A percentile compares a stretch with the other conserved stretches of the same genome.
Evolutionary conservation across 2,797 vertebrate species (phyloP).

Genomic region (Takifugu ocellatus): DNA sequence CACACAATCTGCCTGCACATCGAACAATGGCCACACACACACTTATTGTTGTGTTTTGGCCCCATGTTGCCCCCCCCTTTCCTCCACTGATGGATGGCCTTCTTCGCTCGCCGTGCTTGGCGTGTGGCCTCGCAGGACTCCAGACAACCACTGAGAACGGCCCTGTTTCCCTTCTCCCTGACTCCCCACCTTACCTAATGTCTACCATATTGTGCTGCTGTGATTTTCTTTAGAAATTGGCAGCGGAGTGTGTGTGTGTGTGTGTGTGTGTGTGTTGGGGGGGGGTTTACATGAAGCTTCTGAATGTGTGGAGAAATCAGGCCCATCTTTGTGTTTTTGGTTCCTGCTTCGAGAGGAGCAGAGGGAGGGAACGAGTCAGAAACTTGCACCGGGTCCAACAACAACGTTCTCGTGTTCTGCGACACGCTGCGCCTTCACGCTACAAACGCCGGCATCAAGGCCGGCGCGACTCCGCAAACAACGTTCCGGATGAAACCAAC

Average conservation of each 20-base stretch:
- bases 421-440: neutral
- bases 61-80: slow-evolving; percentile 21
- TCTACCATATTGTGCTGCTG: slow-evolving; percentile 28
- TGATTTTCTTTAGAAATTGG: slow-evolving; percentile 28
- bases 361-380: slow-evolving; percentile 12
- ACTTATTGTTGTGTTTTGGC: slow-evolving; percentile 58
- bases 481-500: slow-evolving; percentile 27
- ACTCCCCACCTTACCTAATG: slow-evolving; percentile 28
- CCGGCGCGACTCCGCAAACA: slow-evolving; percentile 12
- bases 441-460: slow-evolving; percentile 5
- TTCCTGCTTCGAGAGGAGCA: slow-evolving; percentile 5
- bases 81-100: slow-evolving; percentile 70
- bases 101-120: slow-evolving; percentile 59
- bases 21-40: slow-evolving; percentile 69
- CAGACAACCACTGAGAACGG: slow-evolving; percentile 52
- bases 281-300: slow-evolving; percentile 20
- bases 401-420: slow-evolving; percentile 13
- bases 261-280: neutral
- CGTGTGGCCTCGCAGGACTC: slow-evolving; percentile 53
- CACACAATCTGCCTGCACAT: slow-evolving; percentile 52
- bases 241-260: slow-evolving; percentile 9
- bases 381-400: slow-evolving; percentile 17
- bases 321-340: slow-evolving; percentile 19
- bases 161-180: slow-evolving; percentile 46
- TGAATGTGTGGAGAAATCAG: slow-evolving; percentile 29